These are phyloP conservation scores for Aphaenogaster floridana DNA, from an alignment of 1,140 invertebrate genomes.

Conservation along the genomic window DNA sequence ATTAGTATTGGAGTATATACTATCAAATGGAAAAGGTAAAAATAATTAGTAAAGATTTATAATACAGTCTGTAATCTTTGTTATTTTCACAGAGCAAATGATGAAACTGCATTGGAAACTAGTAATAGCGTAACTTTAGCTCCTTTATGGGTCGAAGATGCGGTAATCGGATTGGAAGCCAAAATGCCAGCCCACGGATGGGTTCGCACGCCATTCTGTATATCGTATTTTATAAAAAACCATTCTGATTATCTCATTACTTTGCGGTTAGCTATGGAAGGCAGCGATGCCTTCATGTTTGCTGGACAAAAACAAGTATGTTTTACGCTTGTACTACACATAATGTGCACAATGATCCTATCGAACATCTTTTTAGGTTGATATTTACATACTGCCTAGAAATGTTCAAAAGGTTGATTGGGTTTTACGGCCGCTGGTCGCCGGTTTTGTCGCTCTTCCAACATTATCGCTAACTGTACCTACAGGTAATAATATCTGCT, in stretches of 20 bases:
- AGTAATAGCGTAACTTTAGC: conserved; percentile 87
- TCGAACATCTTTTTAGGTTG: conserved; percentile 82
- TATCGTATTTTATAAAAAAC: conserved; percentile 92
- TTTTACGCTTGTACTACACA: not conserved
- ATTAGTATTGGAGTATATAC: conserved; percentile 91
- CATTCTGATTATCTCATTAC: conserved; percentile 91
- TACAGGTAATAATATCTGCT: conserved; percentile 80
- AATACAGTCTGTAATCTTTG: not conserved
- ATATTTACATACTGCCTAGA: conserved; percentile 88
- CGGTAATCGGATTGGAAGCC: conserved; percentile 91
- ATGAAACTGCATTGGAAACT: conserved; percentile 80
- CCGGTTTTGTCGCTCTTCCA: conserved; percentile 89
- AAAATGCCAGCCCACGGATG: conserved; percentile 91
- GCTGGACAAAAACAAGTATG: conserved; percentile 94
- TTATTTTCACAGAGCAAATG: conserved; percentile 78
- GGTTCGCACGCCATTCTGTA: conserved; percentile 90
- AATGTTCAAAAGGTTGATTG: conserved; percentile 88
- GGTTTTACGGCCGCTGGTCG: conserved; percentile 88
- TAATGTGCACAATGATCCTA: not conserved
- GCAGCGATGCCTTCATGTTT: conserved; percentile 96
- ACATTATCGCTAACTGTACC: conserved; percentile 86
- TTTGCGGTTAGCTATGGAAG: conserved; percentile 92
- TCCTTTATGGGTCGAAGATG: conserved; percentile 89
- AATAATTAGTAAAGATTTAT: conserved; percentile 52
- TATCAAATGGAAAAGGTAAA: conserved; percentile 92